phyloP scores from a whole-genome alignment of 2,113 vertebrate species.

The Chlorocebus sabaeus region DNA sequence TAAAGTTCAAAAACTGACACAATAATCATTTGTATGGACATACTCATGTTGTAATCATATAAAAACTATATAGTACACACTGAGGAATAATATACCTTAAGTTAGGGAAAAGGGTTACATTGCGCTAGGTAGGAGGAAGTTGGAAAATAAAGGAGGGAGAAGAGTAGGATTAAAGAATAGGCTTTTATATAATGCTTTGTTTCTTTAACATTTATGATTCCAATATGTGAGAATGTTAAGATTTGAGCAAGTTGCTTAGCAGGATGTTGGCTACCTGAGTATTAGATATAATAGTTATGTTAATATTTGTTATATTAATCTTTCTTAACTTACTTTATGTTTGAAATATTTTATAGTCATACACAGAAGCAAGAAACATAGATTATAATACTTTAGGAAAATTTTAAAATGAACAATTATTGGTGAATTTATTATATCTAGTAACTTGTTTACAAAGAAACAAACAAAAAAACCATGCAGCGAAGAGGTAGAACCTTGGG shows the following conservation, averaged over 20 bases:
- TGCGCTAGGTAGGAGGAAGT: neutral
- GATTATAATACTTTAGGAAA: neutral
- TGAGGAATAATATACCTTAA: neutral
- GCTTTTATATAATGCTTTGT: neutral
- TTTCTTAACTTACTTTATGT: neutral
- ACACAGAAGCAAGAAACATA: neutral
- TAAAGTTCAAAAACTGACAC: neutral
- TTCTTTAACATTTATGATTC: neutral
- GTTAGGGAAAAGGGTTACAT: neutral
- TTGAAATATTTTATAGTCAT: constrained; percentile 7
- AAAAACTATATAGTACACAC: neutral
- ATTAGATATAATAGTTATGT: neutral
- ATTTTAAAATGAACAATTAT: neutral
- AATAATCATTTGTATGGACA: neutral
- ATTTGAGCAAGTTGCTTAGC: neutral
- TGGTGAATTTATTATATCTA: neutral
- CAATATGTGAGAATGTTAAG: neutral
- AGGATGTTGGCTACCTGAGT: neutral
- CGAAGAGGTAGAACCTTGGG: neutral
- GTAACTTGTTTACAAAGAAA: neutral
- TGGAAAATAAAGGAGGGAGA: neutral
- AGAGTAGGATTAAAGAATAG: neutral
- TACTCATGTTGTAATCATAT: neutral
- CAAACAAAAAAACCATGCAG: neutral
- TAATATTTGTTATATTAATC: neutral